Evolutionary conservation across 1,140 invertebrate species (phyloP).

Genomic region (Zaprionus capensis): DNA sequence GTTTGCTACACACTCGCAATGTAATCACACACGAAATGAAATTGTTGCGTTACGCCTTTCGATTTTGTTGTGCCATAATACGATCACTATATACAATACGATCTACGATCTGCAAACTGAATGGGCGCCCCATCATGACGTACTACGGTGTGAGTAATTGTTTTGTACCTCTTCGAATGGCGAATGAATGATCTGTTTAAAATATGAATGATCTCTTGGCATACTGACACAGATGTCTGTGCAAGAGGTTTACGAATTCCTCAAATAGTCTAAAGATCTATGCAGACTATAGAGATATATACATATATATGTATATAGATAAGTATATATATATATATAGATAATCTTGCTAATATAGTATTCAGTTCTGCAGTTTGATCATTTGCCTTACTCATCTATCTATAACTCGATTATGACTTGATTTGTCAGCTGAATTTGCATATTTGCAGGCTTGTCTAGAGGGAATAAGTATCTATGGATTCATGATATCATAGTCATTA

Average conservation of each 20-base stretch:
- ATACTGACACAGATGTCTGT: constrained; percentile 1
- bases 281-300: background rate
- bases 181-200: constrained; percentile 21
- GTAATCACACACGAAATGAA: constrained; percentile 64
- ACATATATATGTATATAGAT: background rate
- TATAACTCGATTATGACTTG: background rate
- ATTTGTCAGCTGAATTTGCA: background rate
- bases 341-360: constrained; percentile 7
- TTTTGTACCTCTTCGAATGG: background rate
- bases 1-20: constrained; percentile 2
- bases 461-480: background rate
- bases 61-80: constrained; percentile 22
- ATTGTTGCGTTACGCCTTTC: constrained; percentile 75
- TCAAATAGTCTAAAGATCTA: background rate
- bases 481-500: constrained; percentile 25
- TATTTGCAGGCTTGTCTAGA: background rate
- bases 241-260: background rate
- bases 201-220: constrained; percentile 10
- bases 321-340: background rate
- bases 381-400: background rate
- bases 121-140: constrained; percentile 30
- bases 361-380: background rate
- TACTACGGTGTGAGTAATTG: constrained; percentile 38
- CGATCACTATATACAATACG: background rate
- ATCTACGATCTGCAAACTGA: background rate